Evolutionary conservation across 2,888 invertebrate species (phyloP), one percentile per base, ranked within the genome.

Genomic region (Nomada lathburiana): DNA sequence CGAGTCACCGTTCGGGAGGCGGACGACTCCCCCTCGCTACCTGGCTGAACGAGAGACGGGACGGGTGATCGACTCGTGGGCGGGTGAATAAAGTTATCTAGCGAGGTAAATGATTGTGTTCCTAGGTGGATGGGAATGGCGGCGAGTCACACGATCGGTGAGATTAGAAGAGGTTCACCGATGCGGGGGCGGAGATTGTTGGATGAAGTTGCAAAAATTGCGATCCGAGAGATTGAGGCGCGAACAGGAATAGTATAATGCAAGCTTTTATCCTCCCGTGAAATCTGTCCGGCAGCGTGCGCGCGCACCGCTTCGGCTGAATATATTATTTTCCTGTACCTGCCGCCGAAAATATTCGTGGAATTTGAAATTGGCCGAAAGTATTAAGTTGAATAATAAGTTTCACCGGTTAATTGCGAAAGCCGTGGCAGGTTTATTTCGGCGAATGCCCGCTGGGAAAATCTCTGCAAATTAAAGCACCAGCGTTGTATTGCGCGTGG

Each of bases 31-130:
- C 29, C 53, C 7, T 36, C 10, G 80, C 69, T 59, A 64, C 69
- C 57, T 29, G 68, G n/a, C 53, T 10, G 26, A 57, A 50, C 36
- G 68, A 57, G 76, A 68, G 53, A 36, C 26, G 50, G 59, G 65
- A 70, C 16, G 36, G 36, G n/a, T 65, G 69, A 74, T 81, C 70
- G 29, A 50, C 57, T 47, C 36, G 75, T 81, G 68, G 82, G 75
- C 67, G 82, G 71, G 76, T 47, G 75, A 59, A 81, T 82, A 71
- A 63, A 82, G 70, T 71, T 82, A 81, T 82, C 71, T 71, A 55
- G 52, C 47, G 52, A 47, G n/a, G 59, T 47, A 44, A 20, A 23
- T 53, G 18, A n/a, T 23, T 29, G 44, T n/a, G 50, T 2, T 36
- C n/a, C 26, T 13, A 23, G 26, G 42, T 23, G 29, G 59, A 53